Percentiles rank a stretch among this genome's conserved stretches.
phyloP scores from a whole-genome alignment of 2,797 vertebrate genomes.

The Hippocampus kuda region DNA sequence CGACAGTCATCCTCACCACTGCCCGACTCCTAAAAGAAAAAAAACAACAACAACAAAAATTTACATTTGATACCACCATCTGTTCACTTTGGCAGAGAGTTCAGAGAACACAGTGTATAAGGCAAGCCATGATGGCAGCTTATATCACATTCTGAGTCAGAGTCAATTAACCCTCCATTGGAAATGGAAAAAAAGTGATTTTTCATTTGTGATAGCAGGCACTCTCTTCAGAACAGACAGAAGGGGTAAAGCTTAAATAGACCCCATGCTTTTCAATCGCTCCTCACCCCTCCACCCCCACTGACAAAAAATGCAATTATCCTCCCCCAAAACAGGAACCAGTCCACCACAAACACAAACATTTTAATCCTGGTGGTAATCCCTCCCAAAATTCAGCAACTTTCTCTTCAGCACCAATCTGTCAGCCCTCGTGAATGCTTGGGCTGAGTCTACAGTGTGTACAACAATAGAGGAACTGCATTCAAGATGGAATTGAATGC shows the following conservation, averaged over 20 bases:
- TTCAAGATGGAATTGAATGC: background rate
- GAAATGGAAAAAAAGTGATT: conserved; percentile 8
- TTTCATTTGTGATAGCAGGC: conserved; percentile 33
- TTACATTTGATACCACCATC: background rate
- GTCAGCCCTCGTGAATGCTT: conserved; percentile 17
- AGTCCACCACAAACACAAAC: conserved; percentile 20
- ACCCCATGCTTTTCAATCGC: conserved; percentile 16
- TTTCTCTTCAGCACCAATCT: conserved; percentile 53
- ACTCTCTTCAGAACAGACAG: conserved; percentile 22
- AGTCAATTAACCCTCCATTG: conserved; percentile 31
- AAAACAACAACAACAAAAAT: background rate
- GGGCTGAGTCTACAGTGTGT: background rate
- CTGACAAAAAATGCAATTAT: conserved; percentile 41
- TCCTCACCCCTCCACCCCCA: background rate
- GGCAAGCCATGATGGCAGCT: conserved; percentile 8
- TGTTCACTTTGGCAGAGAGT: conserved; percentile 5
- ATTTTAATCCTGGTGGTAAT: conserved; percentile 60
- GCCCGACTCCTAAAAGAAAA: conserved; percentile 75
- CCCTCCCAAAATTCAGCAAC: conserved; percentile 48
- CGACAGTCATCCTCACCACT: conserved; percentile 89
- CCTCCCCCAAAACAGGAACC: conserved; percentile 32
- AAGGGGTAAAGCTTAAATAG: conserved; percentile 29
- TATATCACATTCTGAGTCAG: conserved; percentile 18
- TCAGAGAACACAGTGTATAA: background rate
- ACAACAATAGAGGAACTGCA: background rate